A percentile compares a stretch with the other conserved stretches of the same genome.
Evolutionary conservation across 2,797 vertebrate genomes (phyloP).

Genomic region (Cygnus olor): DNA sequence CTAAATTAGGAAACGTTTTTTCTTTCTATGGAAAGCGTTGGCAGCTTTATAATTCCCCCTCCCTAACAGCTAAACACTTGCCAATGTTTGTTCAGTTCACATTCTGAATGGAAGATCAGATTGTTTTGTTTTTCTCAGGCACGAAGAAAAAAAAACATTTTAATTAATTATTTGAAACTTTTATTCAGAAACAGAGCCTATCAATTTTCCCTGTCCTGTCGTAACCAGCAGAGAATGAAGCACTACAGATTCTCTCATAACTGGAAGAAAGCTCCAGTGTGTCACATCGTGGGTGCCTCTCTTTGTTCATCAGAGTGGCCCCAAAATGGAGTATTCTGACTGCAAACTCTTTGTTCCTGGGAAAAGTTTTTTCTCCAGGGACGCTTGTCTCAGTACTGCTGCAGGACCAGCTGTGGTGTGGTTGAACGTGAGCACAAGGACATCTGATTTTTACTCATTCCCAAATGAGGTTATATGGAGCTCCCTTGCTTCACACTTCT

Average conservation of each 20-base stretch:
- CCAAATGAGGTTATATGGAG: background rate
- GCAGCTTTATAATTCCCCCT: background rate
- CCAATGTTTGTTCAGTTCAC: background rate
- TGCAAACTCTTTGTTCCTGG: background rate
- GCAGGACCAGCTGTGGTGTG: background rate
- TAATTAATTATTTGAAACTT: background rate
- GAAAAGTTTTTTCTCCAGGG: background rate
- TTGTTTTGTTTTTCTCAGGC: background rate
- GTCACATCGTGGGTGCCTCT: background rate
- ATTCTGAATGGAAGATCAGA: background rate
- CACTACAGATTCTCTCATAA: background rate
- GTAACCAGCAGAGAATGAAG: background rate
- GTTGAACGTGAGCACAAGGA: background rate
- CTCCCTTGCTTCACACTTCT: background rate
- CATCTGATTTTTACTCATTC: background rate
- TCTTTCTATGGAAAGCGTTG: background rate
- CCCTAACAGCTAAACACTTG: background rate
- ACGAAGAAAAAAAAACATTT: background rate
- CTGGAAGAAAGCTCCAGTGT: background rate
- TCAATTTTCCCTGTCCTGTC: background rate
- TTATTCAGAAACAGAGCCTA: background rate
- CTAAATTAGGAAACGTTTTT: background rate
- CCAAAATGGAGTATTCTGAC: background rate
- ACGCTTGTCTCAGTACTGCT: background rate
- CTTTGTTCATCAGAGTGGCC: background rate